These are phyloP conservation scores for Cyclina sinensis DNA, from an alignment of 1,140 invertebrate genomes.

Conservation along the genomic window DNA sequence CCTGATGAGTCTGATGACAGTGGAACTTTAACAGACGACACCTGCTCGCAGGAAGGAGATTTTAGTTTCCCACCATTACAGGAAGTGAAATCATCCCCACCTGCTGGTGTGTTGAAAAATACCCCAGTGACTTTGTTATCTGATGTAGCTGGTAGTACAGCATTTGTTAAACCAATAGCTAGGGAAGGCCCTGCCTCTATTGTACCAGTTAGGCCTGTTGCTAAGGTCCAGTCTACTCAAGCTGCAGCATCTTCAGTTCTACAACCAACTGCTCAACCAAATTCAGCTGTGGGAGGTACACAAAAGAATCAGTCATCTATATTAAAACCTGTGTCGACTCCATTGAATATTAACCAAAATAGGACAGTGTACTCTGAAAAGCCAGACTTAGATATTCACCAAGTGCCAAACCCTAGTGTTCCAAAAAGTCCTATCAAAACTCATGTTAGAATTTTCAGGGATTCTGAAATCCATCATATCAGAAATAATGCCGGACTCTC, in stretches of 20 bases:
- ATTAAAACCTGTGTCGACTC: not conserved
- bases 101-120: not conserved
- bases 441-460: not conserved
- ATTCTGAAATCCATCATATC: not conserved
- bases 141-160: not conserved
- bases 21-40: conserved; percentile 59
- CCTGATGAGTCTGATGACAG: conserved; percentile 50
- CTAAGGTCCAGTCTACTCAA: not conserved
- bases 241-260: not conserved
- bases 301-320: not conserved
- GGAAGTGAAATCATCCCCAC: conserved; percentile 32
- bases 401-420: not conserved
- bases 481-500: not conserved
- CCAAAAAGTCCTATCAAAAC: conserved; percentile 18
- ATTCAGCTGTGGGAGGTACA: not conserved
- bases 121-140: conserved; percentile 31
- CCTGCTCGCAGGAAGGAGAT: conserved; percentile 56
- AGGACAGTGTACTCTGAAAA: not conserved
- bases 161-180: not conserved
- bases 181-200: not conserved
- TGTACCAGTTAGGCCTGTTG: not conserved
- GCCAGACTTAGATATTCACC: not conserved
- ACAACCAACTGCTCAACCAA: not conserved
- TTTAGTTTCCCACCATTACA: conserved; percentile 72
- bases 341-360: not conserved